Base-by-base conservation (phyloP, 2,113 vertebrate genomes). In the Pluvialis apricaria region DNA sequence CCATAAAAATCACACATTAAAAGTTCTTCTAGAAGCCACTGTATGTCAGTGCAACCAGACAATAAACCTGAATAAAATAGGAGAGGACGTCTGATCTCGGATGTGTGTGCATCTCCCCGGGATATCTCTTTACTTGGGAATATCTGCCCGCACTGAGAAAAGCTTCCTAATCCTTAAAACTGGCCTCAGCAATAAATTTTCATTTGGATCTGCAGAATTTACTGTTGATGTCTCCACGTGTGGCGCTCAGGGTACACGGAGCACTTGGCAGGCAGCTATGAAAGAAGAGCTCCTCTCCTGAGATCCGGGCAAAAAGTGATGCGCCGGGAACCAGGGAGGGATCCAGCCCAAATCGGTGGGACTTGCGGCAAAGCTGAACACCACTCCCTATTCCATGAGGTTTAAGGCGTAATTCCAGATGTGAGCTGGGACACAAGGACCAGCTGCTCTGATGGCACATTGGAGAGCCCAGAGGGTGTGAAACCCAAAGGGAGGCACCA, bases 371-470 rank as follows among this genome's bases (percentile, higher is more conserved):
- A 82, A 70, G 34, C 45, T 26, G 9, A 82, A 18, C 42, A 10
- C 5, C 2, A 1, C 2, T 2, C 4, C 32, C 38, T 15, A 4
- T 1, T 49, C 66, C 45, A 49, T 3, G 4, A 40, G 52, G 36
- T 47, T 51, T 9, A 38, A 32, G 72, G 38, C 2, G 6, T 13
- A 52, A 54, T 34, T 40, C 19, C 11, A 47, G 77, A 7, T 0
- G 1, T 0, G 21, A 40, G 36, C 16, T 18, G 42, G 28, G 58
- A 55, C 4, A 2, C 26, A 22, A 42, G 52, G 54, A 44, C 22
- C 24, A 34, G 61, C 0, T 1, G 55, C 65, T 66, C 82, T 1
- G 12, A 25, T 0, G 7, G 44, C 14, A 12, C 68, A 22, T 3
- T 0, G 1, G 31, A 44, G 60, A 70, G 62, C 18, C 55, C 10